Conservation (phyloP, 2,113 vertebrate genomes). For the Leptobrachium ailaonicum region DNA sequence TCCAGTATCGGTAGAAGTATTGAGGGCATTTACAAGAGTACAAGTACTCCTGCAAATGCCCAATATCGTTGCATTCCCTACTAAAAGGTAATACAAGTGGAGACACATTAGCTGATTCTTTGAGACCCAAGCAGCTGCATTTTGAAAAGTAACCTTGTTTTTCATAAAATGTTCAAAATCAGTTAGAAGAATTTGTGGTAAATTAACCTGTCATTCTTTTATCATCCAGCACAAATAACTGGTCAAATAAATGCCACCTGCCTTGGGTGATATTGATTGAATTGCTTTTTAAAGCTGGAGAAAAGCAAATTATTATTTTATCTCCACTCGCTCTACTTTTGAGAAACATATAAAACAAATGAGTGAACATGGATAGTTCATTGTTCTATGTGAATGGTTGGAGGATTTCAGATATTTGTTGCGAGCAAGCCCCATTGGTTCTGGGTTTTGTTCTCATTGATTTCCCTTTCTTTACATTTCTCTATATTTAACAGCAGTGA, state of each 20-base stretch:
- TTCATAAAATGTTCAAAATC: conserved; percentile 33
- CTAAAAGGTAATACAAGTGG: conserved; percentile 32
- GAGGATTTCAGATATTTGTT: background rate
- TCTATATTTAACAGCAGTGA: background rate
- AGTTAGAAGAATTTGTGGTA: too few species aligned
- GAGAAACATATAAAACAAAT: conserved; percentile 46
- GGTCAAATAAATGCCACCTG: conserved; percentile 32
- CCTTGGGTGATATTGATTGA: conserved; percentile 35
- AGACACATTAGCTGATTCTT: conserved; percentile 40
- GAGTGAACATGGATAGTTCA: conserved; percentile 19
- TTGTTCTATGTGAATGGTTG: conserved; percentile 6
- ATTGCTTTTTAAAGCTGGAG: conserved; percentile 27
- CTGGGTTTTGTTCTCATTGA: background rate
- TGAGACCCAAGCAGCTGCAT: conserved; percentile 29
- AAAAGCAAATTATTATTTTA: conserved; percentile 37
- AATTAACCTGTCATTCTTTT: conserved; percentile 41
- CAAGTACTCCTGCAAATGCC: too few species aligned
- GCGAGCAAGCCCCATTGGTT: background rate
- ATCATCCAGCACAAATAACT: conserved; percentile 40
- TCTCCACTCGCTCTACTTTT: conserved; percentile 30
- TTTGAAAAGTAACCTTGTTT: conserved; percentile 37
- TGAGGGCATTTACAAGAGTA: too few species aligned
- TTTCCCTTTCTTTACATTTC: background rate
- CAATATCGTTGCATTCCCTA: too few species aligned
- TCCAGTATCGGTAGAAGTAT: too few species aligned